Percentiles rank a stretch among this genome's conserved stretches.
Conservation (phyloP, 2,113 vertebrate species). For the Danio rerio region GRCz12tu NC_133194.1:15242001-15242500, state of each 20-base stretch:
- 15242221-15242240: background rate
- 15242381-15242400: constrained; percentile 65
- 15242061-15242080: too few species aligned
- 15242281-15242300: background rate
- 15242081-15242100: background rate
- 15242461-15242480: constrained; percentile 59
- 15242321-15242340: constrained; percentile 49
- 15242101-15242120: background rate
- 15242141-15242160: background rate
- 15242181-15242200: constrained; percentile 3
- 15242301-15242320: background rate
- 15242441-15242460: constrained; percentile 67
- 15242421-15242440: constrained; percentile 74
- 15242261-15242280: background rate
- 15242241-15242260: background rate
- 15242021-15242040: too few species aligned
- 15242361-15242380: constrained; percentile 61
- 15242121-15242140: background rate
- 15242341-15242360: constrained; percentile 67
- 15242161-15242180: constrained; percentile 8
- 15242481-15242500: constrained; percentile 71
- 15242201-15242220: background rate
- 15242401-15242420: constrained; percentile 64
- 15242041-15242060: too few species aligned
- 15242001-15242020: too few species aligned